Percentiles rank a stretch among this genome's conserved stretches.
These are phyloP conservation scores for Amiota mariae DNA, from an alignment of 2,888 invertebrate genomes.

Conservation along the genomic window DNA sequence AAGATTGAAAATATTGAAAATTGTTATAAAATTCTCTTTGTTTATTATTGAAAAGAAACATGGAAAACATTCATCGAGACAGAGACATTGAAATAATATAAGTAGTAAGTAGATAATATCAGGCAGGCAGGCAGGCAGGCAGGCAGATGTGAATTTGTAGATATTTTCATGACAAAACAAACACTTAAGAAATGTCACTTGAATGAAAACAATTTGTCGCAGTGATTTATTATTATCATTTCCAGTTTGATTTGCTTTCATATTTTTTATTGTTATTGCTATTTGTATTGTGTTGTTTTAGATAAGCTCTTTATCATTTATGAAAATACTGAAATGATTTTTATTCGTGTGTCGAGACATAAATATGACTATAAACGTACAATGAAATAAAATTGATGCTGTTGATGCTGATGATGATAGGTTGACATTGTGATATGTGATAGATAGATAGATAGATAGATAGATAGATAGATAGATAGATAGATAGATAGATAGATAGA, in stretches of 20 bases:
- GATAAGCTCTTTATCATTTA: too few species aligned
- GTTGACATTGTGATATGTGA: not conserved
- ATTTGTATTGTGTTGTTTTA: too few species aligned
- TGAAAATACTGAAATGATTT: not conserved
- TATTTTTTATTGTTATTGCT: not conserved
- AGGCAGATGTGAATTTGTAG: not conserved
- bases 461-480: too few species aligned
- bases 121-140: not conserved
- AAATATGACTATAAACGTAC: too few species aligned
- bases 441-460: too few species aligned
- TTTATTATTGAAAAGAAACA: not conserved
- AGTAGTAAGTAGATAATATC: too few species aligned
- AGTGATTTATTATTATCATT: not conserved
- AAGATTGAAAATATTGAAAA: slow-evolving; percentile 14
- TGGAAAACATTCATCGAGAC: not conserved
- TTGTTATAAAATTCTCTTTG: not conserved
- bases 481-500: too few species aligned
- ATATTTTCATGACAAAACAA: slow-evolving; percentile 5
- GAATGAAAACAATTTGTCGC: slow-evolving; percentile 13
- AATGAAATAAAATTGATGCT: too few species aligned
- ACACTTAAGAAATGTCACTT: slow-evolving; percentile 9
- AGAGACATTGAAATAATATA: not conserved
- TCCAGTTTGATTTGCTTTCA: not conserved
- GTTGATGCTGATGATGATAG: not conserved
- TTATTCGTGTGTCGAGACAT: not conserved